Base-by-base conservation (phyloP, 2,888 invertebrate species). In the Myopa testacea region DNA sequence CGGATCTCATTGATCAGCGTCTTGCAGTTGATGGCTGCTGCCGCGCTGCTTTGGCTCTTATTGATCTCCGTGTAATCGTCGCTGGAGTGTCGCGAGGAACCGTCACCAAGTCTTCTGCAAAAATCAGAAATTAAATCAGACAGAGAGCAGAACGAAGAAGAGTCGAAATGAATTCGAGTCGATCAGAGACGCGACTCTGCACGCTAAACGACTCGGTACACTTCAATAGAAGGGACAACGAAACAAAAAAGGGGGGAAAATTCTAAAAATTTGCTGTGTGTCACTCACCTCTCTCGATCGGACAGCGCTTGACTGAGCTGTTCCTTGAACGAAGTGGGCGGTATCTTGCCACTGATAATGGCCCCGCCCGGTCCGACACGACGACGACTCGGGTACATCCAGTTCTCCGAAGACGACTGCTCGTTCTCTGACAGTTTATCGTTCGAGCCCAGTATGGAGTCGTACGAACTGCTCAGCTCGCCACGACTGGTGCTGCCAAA, bases 261-360 rank as follows among this genome's bases (percentile, higher is more conserved):
- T 63, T 34, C 37, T 63, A 1, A 16, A 26, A 34, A 6, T 65
- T 65, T 37, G 4, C 8, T n/a, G 26, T 34, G 4, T 40, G n/a
- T 10, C 45, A 81, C 83, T 79, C 94, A 92, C 87, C 95, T 92
- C 90, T 96, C 95, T 83, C 96, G 92, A 90, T 96, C 96, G 79
- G 96, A 95, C 85, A 96, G 90, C 84, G 96, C 95, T 89, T 95
- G 95, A 91, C 95, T 95, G 84, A 96, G 91, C 89, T 96, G 96
- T 90, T 96, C 96, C 34, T 95, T 95, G 82, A 96, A 91, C 78
- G 94, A 95, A 81, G 95, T 92, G 73, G 95, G 94, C 78, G 95
- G 95, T 76, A 86, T 80, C 79, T 88, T 88, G 77, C 85, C 86
- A 78, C 81, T 80, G 55, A 82, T 79, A 67, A 82, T 81, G 52